Base-by-base conservation (phyloP, 2,113 vertebrate genomes). In the Corapipo altera region DNA sequence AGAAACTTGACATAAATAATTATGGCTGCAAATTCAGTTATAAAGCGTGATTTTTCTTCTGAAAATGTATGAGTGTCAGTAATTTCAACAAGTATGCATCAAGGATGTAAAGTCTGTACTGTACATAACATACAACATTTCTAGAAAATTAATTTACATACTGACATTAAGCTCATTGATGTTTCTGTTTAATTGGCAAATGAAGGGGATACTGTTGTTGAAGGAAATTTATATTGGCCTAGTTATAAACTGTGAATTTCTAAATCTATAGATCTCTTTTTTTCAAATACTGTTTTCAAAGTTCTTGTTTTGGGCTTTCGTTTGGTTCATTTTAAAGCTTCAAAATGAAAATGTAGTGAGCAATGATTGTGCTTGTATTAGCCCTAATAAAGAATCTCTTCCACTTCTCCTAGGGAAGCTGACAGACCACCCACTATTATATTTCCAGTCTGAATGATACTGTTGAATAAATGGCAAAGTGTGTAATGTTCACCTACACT, bases 241-340 rank as follows among this genome's bases (percentile, higher is more conserved):
- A 88, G 66, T 91, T 97, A 64, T 85, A 97, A 97, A 95, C 96
- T 98, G 97, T 97, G 97, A 98, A 97, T 97, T 97, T 97, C 51
- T 96, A 81, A 95, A 89, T 95, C 83, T 97, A 5, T 91, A 44
- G 89, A 89, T 88, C 72, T 55, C 81, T 76, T 76, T 93, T 72
- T 79, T 91, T 54, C 7, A 57, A 66, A 89, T 95, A 96, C 91
- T 89, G 95, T 95, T 93, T 95, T 90, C 72, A 70, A 37, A 85
- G 75, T 95, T 88, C 58, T 92, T 92, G 8, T 64, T 95, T 85
- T 30, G 92, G 87, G 35, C 61, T 76, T 62, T 94, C 97, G 43
- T 90, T 93, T 88, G 62, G 52, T 96, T 97, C 62, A 62, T 62
- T 52, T 70, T 94, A 92, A 85, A 88, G 65, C 32, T 91, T 90